Evolutionary conservation across 2,888 invertebrate genomes (phyloP).

Genomic region (Nasonovia ribisnigri): DNA sequence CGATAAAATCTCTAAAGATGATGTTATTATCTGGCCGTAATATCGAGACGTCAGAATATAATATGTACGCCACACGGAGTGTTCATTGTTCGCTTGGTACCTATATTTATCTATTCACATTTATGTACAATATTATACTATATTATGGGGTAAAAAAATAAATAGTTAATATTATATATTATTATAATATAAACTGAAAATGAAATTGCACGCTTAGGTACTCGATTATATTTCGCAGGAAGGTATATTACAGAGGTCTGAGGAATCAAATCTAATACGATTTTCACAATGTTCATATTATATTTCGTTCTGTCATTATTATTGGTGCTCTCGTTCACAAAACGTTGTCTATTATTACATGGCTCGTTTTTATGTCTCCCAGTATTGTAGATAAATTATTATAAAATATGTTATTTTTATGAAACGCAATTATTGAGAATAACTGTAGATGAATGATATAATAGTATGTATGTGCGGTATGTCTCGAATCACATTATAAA

Average conservation of each 20-base stretch:
- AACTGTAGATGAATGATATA: not conserved
- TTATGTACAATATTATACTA: not conserved
- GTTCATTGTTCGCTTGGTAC: slow-evolving; percentile 23
- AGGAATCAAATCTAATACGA: not conserved
- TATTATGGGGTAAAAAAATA: not conserved
- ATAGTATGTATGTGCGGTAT: not conserved
- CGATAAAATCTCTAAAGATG: slow-evolving; percentile 19
- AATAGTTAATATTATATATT: not conserved
- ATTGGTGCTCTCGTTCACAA: not conserved
- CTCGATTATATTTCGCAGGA: not conserved
- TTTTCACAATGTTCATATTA: not conserved
- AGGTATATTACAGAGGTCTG: not conserved
- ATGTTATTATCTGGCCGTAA: not conserved
- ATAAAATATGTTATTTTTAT: not conserved
- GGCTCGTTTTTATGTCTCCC: not conserved
- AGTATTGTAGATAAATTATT: not conserved
- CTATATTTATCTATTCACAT: not conserved
- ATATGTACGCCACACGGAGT: not conserved
- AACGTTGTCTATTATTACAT: not conserved
- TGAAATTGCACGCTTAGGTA: not conserved
- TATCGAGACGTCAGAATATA: slow-evolving; percentile 16
- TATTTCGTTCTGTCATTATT: not conserved
- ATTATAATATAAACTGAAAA: not conserved
- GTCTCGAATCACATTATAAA: not conserved
- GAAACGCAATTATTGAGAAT: not conserved